Conservation (phyloP, 2,113 vertebrate genomes). For the Percopsis transmontana region DNA sequence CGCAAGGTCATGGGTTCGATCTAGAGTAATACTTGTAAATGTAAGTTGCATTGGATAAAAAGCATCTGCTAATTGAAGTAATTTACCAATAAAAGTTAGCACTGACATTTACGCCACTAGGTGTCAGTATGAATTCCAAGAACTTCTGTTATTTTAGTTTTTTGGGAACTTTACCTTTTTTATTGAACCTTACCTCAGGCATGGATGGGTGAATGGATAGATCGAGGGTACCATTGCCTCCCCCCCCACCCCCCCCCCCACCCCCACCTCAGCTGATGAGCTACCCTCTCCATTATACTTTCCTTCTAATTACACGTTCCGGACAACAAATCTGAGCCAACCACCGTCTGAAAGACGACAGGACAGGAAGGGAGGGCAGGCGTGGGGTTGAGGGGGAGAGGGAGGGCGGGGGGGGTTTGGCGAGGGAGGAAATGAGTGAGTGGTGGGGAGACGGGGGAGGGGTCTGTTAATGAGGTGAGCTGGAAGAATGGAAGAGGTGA, state of each 20-base stretch:
- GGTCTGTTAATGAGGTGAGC: slow-evolving; percentile 75
- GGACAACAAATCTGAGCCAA: slow-evolving; percentile 31
- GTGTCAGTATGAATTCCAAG: too few species aligned
- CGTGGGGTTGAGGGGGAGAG: background rate
- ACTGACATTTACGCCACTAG: too few species aligned
- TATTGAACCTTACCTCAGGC: background rate
- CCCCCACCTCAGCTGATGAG: slow-evolving; percentile 44
- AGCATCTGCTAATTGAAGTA: too few species aligned
- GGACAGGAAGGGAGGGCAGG: slow-evolving; percentile 48
- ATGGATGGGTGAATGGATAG: slow-evolving; percentile 24
- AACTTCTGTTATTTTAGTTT: too few species aligned
- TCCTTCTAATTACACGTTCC: slow-evolving; percentile 63
- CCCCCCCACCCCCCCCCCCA: slow-evolving; percentile 2
- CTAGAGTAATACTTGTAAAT: too few species aligned
- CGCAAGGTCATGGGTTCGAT: too few species aligned
- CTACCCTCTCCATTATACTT: slow-evolving; percentile 65
- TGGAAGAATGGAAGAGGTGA: slow-evolving; percentile 76
- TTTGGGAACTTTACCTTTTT: too few species aligned
- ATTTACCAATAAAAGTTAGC: too few species aligned
- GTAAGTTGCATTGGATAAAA: too few species aligned
- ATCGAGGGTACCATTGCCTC: slow-evolving; percentile 2
- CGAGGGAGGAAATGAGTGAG: slow-evolving; percentile 46
- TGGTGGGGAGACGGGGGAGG: slow-evolving; percentile 27
- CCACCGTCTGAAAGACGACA: slow-evolving; percentile 41
- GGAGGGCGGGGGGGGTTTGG: slow-evolving; percentile 15